These are phyloP conservation scores for Hyperoplus lanceolatus DNA, from an alignment of 2,797 vertebrate genomes.

Conservation along the genomic window DNA sequence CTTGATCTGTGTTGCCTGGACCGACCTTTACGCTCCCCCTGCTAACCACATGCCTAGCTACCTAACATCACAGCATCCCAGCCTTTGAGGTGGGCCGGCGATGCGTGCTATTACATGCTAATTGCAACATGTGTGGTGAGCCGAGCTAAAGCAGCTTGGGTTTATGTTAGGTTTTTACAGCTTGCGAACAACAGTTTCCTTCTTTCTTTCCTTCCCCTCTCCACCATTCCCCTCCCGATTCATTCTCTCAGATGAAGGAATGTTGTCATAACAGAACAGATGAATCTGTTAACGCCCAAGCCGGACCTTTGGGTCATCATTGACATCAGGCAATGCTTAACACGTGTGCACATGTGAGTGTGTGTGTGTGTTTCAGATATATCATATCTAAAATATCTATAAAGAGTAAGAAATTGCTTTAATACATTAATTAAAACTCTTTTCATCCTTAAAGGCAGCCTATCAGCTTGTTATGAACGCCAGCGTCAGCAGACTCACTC, in stretches of 20 bases:
- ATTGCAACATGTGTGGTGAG: constrained; percentile 78
- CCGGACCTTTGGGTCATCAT: constrained; percentile 72
- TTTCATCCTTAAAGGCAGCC: neutral
- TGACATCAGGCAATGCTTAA: constrained; percentile 57
- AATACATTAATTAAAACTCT: neutral
- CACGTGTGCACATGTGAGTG: constrained; percentile 39
- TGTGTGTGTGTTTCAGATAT: constrained; percentile 32
- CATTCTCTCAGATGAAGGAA: constrained; percentile 53
- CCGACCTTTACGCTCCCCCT: constrained; percentile 68
- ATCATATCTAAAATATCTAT: constrained; percentile 4
- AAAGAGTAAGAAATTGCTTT: constrained; percentile 8
- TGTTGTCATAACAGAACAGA: constrained; percentile 74
- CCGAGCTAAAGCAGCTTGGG: constrained; percentile 57
- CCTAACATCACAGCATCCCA: constrained; percentile 63
- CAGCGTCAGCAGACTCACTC: neutral
- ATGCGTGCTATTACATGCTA: constrained; percentile 75
- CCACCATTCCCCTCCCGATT: constrained; percentile 6
- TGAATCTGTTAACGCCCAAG: constrained; percentile 75
- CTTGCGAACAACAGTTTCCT: constrained; percentile 68
- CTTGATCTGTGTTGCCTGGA: constrained; percentile 55
- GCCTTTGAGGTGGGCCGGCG: constrained; percentile 72
- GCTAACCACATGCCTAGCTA: constrained; percentile 69
- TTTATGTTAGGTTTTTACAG: constrained; percentile 73
- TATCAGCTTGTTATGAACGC: neutral
- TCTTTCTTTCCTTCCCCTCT: constrained; percentile 26